Base-by-base conservation (phyloP, 1,140 invertebrate species). In the Drosophila erecta region DNA sequence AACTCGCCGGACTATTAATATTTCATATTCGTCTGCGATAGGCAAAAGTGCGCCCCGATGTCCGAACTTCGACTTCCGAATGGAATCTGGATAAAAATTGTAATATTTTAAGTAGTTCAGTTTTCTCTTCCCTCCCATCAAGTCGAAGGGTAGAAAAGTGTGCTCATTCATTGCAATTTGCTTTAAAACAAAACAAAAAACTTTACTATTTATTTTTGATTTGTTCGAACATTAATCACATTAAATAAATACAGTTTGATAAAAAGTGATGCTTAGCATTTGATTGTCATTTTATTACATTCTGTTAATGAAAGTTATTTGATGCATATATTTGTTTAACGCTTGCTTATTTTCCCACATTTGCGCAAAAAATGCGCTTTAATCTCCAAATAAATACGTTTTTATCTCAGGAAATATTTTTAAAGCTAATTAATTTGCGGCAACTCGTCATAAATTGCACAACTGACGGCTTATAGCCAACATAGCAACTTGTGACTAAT, bases 11-110 rank as follows among this genome's bases (percentile, higher is more conserved):
- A 76, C 87, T 87, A 87, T 89, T 87, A 87, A 89, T 87, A 83
- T 83, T 87, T 89, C 84, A 87, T 87, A 76, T 89, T 89, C 79
- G 84, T 89, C 84, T 87, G 78, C 64, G 76, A 87, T 83, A 81
- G 76, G 79, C 75, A 74, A 59, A 81, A 87, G 64, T 71, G 59
- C 41, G 60, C 24, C 35, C 14, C 17, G 43, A 49, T 47, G 43
- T 61, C 14, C 27, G 64, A 35, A 2, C 60, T 46, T 37, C 20
- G 64, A 35, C 11, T 64, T 46, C 44, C 37, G 30, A 57, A 59
- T 60, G 38, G 40, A 65, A 65, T 53, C 17, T 33, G 2, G 65
- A 66, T 43, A 20, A 10, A 51, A 67, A 53, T 37, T 35, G 47
- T 46, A 61, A 46, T 64, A 47, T 51, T 67, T 49, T n/a, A 20